Evolutionary conservation across 1,140 invertebrate genomes (phyloP).

Genomic region (Tetramorium alpestre): DNA sequence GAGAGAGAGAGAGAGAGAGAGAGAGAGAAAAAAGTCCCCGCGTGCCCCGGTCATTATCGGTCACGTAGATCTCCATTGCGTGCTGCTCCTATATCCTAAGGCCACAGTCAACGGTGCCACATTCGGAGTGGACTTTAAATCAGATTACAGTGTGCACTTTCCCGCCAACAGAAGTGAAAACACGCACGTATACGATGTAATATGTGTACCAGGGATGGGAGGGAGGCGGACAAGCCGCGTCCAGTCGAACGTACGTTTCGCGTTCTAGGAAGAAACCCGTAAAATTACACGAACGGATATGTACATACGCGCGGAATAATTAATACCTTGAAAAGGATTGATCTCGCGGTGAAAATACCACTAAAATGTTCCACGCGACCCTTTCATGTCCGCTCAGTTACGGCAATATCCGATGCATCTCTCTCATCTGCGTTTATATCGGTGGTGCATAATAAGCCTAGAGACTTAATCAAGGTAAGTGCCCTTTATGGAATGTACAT

Average conservation of each 20-base stretch:
- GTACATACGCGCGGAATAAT: background rate
- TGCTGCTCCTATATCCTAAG: conserved; percentile 56
- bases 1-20: background rate
- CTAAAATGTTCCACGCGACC: background rate
- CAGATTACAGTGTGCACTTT: conserved; percentile 70
- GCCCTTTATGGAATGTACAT: conserved; percentile 54
- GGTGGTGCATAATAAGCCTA: conserved; percentile 56
- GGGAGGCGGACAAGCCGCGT: conserved; percentile 25
- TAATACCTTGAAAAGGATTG: conserved; percentile 4
- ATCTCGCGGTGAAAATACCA: background rate
- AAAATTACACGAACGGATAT: conserved; percentile 13
- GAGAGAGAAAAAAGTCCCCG: conserved; percentile 28
- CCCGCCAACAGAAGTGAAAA: conserved; percentile 58
- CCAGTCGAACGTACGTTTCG: conserved; percentile 31
- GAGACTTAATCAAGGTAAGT: conserved; percentile 70
- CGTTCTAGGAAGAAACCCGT: background rate
- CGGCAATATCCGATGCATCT: conserved; percentile 62
- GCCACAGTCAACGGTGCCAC: conserved; percentile 62
- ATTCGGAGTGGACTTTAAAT: conserved; percentile 67
- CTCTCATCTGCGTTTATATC: conserved; percentile 49
- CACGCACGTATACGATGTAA: conserved; percentile 49
- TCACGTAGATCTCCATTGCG: conserved; percentile 66
- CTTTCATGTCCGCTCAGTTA: conserved; percentile 32
- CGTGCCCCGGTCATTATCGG: conserved; percentile 54
- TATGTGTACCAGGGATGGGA: background rate